Evolutionary conservation across 2,797 vertebrate genomes (phyloP), one percentile per base, ranked within the genome.

Genomic region (Sarcophilus harrisii): DNA sequence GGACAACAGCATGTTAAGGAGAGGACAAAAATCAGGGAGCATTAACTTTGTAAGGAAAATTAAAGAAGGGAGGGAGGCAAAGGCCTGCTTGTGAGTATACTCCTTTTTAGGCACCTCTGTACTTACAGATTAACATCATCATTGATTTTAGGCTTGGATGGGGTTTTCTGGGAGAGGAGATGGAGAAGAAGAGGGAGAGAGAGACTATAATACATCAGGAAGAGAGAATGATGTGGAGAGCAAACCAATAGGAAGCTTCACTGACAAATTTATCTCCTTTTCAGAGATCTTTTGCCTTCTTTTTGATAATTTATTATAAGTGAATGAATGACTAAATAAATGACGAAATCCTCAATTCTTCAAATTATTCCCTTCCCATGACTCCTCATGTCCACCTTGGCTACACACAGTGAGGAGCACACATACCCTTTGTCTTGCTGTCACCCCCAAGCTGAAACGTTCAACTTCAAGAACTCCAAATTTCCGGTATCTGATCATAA

Each of bases 1-100:
- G 16, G 18, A 81, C 62, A 73, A 38, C 5, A 73, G 62, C n/a
- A 18, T 18, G 92, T 95, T 95, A 97, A 73, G n/a, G 60, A 58
- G 96, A 97, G 57, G 91, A 28, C 90, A 96, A 93, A 81, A 95
- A 95, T 8, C 52, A 92, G 95, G 60, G 57, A 62, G 18, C n/a
- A 92, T 94, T 95, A 91, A 58, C 57, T 96, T 87, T 94, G 62
- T 92, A 92, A 13, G 91, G 62, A n/a, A 66, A n/a, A 81, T 81
- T 38, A 24, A 38, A 21, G 18, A 81, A 10, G 66, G 38, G 6
- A 81, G n/a, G n/a, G 2, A 11, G 6, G 66, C 6, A 10, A 3
- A 38, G 0, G n/a, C 24, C 66, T 9, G 14, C 14, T 73, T 9
- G 16, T 21, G 1, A 38, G 62, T 21, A 1, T 6, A 2, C 62